Conservation (phyloP, 2,113 vertebrate species). For the Sebastes fasciatus region DNA sequence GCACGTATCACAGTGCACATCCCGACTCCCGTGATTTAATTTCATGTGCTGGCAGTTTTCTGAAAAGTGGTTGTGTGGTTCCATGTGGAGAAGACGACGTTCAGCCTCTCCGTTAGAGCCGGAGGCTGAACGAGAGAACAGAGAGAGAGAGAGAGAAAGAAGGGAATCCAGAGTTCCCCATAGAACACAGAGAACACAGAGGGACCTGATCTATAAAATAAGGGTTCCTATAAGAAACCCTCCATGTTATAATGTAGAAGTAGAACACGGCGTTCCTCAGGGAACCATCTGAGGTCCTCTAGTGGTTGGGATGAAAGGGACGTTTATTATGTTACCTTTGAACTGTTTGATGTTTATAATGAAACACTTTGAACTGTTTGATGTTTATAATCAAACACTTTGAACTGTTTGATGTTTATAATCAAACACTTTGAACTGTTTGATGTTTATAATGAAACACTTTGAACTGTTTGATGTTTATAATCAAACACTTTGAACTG, state of each 20-base stretch:
- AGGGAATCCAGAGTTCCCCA: neutral
- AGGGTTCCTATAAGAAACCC: neutral
- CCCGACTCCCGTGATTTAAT: neutral
- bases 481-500: neutral
- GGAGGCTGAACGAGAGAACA: neutral
- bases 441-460: neutral
- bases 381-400: neutral
- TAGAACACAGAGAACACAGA: neutral
- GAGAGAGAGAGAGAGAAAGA: slow-evolving; percentile 1
- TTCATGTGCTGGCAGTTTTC: slow-evolving; percentile 12
- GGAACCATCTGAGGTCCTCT: slow-evolving; percentile 11
- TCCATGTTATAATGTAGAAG: neutral
- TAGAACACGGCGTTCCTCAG: slow-evolving; percentile 50
- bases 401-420: slow-evolving; percentile 14
- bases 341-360: neutral
- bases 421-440: neutral
- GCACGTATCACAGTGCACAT: slow-evolving; percentile 6
- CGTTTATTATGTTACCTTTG: slow-evolving; percentile 13
- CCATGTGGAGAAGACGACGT: neutral
- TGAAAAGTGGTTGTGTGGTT: slow-evolving; percentile 62
- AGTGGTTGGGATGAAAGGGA: slow-evolving; percentile 35
- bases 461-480: neutral
- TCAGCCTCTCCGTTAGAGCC: slow-evolving; percentile 2
- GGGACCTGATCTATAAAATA: neutral
- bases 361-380: neutral